Percentiles rank a stretch among this genome's conserved stretches.
Evolutionary conservation across 2,113 vertebrate species (phyloP).

Genomic region (Oryzias melastigma): DNA sequence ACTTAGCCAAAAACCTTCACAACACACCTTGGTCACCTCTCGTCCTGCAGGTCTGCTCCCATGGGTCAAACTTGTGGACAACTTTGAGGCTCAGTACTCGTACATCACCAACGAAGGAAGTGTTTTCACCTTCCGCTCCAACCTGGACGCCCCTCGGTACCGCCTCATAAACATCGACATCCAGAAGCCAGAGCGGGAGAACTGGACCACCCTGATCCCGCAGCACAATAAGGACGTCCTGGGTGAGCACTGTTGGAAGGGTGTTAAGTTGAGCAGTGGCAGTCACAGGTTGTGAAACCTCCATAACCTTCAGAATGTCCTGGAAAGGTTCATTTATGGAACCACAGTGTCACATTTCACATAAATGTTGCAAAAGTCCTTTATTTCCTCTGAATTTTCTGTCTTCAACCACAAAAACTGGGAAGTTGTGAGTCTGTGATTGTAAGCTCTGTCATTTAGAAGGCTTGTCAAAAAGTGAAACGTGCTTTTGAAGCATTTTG

Average conservation of each 20-base stretch:
- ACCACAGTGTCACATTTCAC: slow-evolving; percentile 28
- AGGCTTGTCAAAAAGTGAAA: slow-evolving; percentile 49
- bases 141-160: slow-evolving; percentile 75
- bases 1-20: too few relatives aligned
- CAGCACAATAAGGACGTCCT: slow-evolving; percentile 78
- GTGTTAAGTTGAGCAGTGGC: too few relatives aligned
- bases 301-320: neutral
- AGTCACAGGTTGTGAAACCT: slow-evolving; percentile 2
- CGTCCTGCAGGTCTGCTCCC: slow-evolving; percentile 69
- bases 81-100: slow-evolving; percentile 76
- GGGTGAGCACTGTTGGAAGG: slow-evolving; percentile 57
- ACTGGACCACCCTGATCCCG: slow-evolving; percentile 72
- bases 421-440: slow-evolving; percentile 38
- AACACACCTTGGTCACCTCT: neutral
- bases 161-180: slow-evolving; percentile 77
- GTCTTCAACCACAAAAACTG: slow-evolving; percentile 11
- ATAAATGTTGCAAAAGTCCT: slow-evolving; percentile 20
- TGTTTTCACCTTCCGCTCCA: slow-evolving; percentile 76
- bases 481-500: slow-evolving; percentile 6
- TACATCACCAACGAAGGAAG: slow-evolving; percentile 77
- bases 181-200: slow-evolving; percentile 54
- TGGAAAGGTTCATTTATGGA: neutral
- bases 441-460: slow-evolving; percentile 27
- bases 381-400: slow-evolving; percentile 16
- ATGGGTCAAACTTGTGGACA: slow-evolving; percentile 78